These are phyloP conservation scores for Athene noctua DNA, from an alignment of 2,113 vertebrate genomes.

Conservation along the genomic window DNA sequence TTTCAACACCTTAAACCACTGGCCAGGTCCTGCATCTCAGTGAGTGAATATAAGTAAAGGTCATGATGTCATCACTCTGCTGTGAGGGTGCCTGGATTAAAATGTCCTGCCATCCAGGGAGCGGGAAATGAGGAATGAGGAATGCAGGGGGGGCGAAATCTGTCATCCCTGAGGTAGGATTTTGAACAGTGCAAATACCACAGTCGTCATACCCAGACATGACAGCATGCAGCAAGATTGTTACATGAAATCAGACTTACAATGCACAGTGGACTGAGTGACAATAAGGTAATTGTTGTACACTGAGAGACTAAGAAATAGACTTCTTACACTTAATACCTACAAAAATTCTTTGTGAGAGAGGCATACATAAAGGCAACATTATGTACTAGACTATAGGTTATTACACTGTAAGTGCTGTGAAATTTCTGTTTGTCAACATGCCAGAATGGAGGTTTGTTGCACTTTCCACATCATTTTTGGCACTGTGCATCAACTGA, in stretches of 20 bases:
- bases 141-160: neutral
- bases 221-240: constrained; percentile 35
- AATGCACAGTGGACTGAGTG: neutral
- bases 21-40: neutral
- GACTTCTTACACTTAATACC: neutral
- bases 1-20: neutral
- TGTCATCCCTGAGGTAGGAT: constrained; percentile 26
- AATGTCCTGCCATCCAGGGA: neutral
- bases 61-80: constrained; percentile 50
- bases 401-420: neutral
- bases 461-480: neutral
- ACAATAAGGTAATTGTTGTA: constrained; percentile 35
- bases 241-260: constrained; percentile 8
- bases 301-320: neutral
- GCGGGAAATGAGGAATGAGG: neutral
- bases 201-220: neutral
- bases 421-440: neutral
- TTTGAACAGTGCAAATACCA: constrained; percentile 22
- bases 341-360: neutral
- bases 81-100: constrained; percentile 33
- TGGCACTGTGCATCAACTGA: neutral
- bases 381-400: constrained; percentile 9
- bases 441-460: neutral
- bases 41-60: neutral
- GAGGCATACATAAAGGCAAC: constrained; percentile 62